Evolutionary conservation across 2,888 invertebrate species (phyloP).

Genomic region (Aspidapion aeneum): DNA sequence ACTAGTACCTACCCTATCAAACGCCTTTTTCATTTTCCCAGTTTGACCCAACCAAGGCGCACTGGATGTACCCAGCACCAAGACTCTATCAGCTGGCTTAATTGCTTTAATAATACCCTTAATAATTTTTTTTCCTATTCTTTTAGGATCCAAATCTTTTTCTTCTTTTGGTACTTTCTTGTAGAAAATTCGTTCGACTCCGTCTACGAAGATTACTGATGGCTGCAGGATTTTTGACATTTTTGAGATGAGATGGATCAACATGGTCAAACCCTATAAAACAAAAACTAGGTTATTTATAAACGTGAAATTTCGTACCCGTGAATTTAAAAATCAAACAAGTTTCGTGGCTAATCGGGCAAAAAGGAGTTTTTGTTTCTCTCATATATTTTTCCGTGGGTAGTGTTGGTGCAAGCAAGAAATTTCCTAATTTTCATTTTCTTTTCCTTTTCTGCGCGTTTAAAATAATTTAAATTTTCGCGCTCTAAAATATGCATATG

Average conservation of each 20-base stretch:
- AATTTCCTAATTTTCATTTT: no score
- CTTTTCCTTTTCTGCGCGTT: no score
- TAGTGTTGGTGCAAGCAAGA: no score
- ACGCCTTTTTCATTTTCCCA: constrained; percentile 52
- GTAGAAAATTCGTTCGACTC: constrained; percentile 65
- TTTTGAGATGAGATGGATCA: constrained; percentile 64
- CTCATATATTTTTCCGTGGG: background rate
- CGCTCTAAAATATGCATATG: no score
- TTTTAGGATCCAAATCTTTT: constrained; percentile 62
- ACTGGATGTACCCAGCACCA: constrained; percentile 65
- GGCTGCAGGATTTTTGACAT: constrained; percentile 67
- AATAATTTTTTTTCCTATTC: constrained; percentile 63
- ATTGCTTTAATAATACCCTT: constrained; percentile 69
- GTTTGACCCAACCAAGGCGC: constrained; percentile 62
- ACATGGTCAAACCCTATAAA: constrained; percentile 55
- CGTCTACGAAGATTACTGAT: constrained; percentile 66
- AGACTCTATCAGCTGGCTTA: constrained; percentile 59
- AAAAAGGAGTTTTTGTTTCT: no score
- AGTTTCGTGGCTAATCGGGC: no score
- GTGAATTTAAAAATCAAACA: no score
- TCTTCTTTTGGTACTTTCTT: constrained; percentile 63
- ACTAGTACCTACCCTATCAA: constrained; percentile 53
- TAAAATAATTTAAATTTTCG: no score
- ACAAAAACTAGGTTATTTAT: constrained; percentile 1
- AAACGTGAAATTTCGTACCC: no score